Evolutionary conservation across 1,140 invertebrate genomes (phyloP).

Genomic region (Drosophila dunni): DNA sequence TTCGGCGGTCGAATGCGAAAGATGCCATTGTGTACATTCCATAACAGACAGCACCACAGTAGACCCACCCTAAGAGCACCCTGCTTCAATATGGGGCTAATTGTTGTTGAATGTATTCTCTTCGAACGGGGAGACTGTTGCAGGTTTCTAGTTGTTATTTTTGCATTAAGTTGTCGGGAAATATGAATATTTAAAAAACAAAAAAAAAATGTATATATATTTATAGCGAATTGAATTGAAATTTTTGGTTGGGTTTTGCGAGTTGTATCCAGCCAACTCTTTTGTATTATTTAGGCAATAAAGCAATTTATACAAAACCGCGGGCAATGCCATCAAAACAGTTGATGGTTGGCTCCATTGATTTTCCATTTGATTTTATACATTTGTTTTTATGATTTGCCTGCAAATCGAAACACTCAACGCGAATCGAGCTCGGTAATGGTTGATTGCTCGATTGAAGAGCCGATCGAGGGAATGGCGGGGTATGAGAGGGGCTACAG

Average conservation of each 20-base stretch:
- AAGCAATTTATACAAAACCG: slow-evolving; percentile 61
- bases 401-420: slow-evolving; percentile 81
- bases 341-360: slow-evolving; percentile 79
- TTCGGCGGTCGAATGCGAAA: slow-evolving; percentile 74
- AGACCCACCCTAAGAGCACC: not conserved
- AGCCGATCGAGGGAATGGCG: not conserved
- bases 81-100: slow-evolving; percentile 23
- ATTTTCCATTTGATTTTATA: slow-evolving; percentile 82
- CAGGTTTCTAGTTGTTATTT: slow-evolving; percentile 40
- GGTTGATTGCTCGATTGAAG: slow-evolving; percentile 71
- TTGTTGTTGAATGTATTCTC: slow-evolving; percentile 32
- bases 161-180: slow-evolving; percentile 42
- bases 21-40: slow-evolving; percentile 38
- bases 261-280: slow-evolving; percentile 22
- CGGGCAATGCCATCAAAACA: slow-evolving; percentile 50
- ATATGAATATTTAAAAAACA: slow-evolving; percentile 26
- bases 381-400: slow-evolving; percentile 83
- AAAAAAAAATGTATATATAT: not conserved
- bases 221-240: not conserved
- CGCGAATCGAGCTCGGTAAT: slow-evolving; percentile 75
- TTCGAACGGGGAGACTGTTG: slow-evolving; percentile 2
- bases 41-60: slow-evolving; percentile 7
- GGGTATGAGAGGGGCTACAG: not conserved
- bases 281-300: slow-evolving; percentile 62
- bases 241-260: slow-evolving; percentile 3